Evolutionary conservation across 2,113 vertebrate species (phyloP).

Genomic region (Thinocorus orbignyianus): DNA sequence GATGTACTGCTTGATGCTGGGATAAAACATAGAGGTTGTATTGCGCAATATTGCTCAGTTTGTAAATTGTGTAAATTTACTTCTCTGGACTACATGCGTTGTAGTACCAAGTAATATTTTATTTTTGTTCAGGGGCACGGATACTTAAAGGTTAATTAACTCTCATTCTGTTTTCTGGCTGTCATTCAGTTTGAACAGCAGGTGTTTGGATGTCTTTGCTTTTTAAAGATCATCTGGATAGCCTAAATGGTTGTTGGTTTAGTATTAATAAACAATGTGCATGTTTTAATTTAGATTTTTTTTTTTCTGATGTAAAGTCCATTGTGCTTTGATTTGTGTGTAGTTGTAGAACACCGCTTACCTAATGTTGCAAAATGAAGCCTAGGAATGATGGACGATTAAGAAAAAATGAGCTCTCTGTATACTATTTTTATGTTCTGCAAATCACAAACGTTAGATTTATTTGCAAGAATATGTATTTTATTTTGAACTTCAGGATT

Average conservation of each 20-base stretch:
- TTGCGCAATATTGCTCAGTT: background rate
- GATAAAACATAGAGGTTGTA: background rate
- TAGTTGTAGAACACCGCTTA: background rate
- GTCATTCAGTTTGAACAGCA: background rate
- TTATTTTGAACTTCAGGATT: background rate
- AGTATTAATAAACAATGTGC: background rate
- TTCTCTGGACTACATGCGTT: background rate
- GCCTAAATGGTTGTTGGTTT: background rate
- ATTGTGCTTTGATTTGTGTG: background rate
- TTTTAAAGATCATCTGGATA: background rate
- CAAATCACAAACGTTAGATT: background rate
- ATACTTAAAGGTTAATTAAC: background rate
- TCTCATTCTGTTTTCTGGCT: background rate
- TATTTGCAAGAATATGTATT: background rate
- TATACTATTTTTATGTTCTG: background rate
- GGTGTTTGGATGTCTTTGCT: background rate
- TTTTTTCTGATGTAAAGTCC: background rate
- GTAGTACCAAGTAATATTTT: background rate
- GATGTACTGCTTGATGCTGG: background rate
- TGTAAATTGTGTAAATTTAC: background rate
- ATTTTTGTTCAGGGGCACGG: background rate
- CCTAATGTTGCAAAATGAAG: background rate
- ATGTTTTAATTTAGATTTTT: background rate
- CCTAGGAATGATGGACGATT: background rate
- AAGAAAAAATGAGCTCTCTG: background rate